Percentiles rank a stretch among this genome's conserved stretches.
Conservation (phyloP, 2,113 vertebrate species). For the Syrrhaptes paradoxus region DNA sequence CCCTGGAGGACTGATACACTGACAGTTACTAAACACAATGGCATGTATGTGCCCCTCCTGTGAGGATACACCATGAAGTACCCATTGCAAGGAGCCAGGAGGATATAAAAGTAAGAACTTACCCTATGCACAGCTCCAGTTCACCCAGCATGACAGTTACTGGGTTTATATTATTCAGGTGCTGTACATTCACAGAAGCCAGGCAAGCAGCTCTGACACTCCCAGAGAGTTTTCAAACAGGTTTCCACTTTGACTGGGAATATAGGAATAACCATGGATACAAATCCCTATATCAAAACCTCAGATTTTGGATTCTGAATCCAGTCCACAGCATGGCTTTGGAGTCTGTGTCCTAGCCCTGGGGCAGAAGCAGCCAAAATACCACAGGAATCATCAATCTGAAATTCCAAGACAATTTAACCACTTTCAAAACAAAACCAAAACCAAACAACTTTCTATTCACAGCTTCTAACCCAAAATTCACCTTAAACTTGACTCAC, state of each 20-base stretch:
- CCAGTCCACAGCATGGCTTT: not conserved
- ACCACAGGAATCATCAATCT: not conserved
- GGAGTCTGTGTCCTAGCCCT: not conserved
- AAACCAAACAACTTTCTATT: not conserved
- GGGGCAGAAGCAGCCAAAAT: not conserved
- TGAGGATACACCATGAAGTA: not conserved
- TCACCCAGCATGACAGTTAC: not conserved
- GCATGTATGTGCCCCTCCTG: not conserved
- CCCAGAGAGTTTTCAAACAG: not conserved
- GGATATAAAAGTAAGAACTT: not conserved
- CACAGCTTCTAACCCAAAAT: not conserved
- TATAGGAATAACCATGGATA: not conserved
- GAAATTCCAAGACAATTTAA: not conserved
- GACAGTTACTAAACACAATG: not conserved
- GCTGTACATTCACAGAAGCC: not conserved
- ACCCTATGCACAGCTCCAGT: fast-evolving
- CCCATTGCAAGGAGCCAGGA: not conserved
- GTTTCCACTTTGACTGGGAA: not conserved
- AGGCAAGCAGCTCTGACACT: not conserved
- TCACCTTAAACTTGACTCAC: not conserved
- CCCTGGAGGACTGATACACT: not conserved
- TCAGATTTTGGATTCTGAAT: not conserved
- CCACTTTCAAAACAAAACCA: not conserved
- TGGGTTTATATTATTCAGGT: not conserved
- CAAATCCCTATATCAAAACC: not conserved